Conservation (phyloP, 2,797 vertebrate species). For the Silurus aristotelis region DNA sequence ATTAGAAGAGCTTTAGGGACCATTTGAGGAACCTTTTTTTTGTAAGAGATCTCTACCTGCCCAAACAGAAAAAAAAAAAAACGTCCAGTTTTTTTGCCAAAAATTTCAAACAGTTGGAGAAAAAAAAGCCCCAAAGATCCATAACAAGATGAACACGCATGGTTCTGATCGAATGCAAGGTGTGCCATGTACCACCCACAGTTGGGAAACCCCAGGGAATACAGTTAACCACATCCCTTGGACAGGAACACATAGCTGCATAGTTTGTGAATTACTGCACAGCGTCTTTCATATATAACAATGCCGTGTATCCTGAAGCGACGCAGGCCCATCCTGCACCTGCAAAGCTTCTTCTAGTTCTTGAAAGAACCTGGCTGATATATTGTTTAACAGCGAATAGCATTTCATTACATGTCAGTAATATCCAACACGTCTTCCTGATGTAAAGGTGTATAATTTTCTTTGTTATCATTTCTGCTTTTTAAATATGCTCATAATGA, state of each 20-base stretch:
- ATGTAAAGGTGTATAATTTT: conserved; percentile 13
- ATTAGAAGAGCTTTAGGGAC: not conserved
- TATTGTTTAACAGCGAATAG: not conserved
- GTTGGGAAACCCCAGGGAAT: conserved; percentile 23
- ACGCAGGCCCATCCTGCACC: not conserved
- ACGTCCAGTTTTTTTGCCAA: not conserved
- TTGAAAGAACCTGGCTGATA: conserved; percentile 13
- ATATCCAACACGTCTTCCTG: conserved; percentile 8
- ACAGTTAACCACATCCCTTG: conserved; percentile 28
- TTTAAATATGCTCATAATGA: conserved; percentile 1
- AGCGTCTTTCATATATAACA: conserved; percentile 7
- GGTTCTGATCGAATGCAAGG: conserved; percentile 1
- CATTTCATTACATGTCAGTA: conserved; percentile 4
- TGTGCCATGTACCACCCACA: conserved; percentile 11
- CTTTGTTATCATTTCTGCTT: conserved; percentile 19
- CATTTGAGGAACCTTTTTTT: not conserved
- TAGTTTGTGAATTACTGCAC: conserved; percentile 1
- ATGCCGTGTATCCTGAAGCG: conserved; percentile 28
- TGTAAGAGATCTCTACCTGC: not conserved
- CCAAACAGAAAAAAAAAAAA: not conserved
- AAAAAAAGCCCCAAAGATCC: conserved; percentile 8
- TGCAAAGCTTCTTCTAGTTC: not conserved
- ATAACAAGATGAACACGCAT: conserved; percentile 25
- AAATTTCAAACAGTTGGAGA: conserved; percentile 4
- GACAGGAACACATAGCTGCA: conserved; percentile 12